Evolutionary conservation across 1,140 invertebrate genomes (phyloP).

Genomic region (Drosophila watanabei): DNA sequence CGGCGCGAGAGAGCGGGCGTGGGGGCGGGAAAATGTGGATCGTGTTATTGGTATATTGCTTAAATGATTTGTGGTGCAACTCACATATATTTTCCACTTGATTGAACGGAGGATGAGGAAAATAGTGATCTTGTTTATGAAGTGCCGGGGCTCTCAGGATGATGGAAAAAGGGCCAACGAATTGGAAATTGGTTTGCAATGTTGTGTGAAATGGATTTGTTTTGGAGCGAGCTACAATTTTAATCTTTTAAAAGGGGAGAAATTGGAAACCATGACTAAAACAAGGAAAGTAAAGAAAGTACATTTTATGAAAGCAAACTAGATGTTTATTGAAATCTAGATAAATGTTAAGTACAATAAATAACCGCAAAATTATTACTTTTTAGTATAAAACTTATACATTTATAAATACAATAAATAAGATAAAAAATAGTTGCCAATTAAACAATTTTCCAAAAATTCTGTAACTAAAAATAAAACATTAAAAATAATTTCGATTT

Average conservation of each 20-base stretch:
- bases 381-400: too few species aligned
- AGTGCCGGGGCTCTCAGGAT: slow-evolving; percentile 13
- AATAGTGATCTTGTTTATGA: slow-evolving; percentile 44
- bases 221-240: not conserved
- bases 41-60: slow-evolving; percentile 39
- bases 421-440: too few species aligned
- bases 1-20: not conserved
- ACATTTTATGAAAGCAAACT: not conserved
- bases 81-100: slow-evolving; percentile 9
- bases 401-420: too few species aligned
- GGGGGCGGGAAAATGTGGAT: slow-evolving; percentile 4
- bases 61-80: slow-evolving; percentile 49
- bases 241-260: too few species aligned
- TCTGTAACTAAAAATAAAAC: too few species aligned
- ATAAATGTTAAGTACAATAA: too few species aligned
- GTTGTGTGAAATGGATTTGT: slow-evolving; percentile 40
- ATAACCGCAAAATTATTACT: too few species aligned
- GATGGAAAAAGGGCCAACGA: slow-evolving; percentile 17
- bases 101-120: slow-evolving; percentile 2
- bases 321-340: not conserved
- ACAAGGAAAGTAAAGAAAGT: not conserved
- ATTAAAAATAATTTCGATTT: too few species aligned
- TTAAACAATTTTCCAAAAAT: too few species aligned
- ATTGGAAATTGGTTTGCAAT: slow-evolving; percentile 34
- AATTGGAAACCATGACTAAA: not conserved